These are phyloP conservation scores for Heptranchias perlo DNA, from an alignment of 2,113 vertebrate genomes.

Conservation along the genomic window DNA sequence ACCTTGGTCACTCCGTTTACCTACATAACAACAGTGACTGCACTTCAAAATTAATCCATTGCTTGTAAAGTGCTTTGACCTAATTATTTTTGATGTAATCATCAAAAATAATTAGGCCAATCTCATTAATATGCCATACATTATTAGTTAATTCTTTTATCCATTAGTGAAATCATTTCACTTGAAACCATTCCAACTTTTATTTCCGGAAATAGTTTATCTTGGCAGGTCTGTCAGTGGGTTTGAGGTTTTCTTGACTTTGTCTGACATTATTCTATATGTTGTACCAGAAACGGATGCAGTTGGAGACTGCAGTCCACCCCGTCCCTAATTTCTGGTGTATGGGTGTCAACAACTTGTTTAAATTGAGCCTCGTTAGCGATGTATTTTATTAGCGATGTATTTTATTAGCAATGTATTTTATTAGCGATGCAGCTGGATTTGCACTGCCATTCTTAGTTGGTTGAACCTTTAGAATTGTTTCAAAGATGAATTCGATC, in stretches of 20 bases:
- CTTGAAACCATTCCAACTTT: neutral
- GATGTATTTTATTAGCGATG: neutral
- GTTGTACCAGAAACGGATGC: neutral
- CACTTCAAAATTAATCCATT: neutral
- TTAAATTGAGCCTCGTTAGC: neutral
- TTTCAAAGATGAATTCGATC: neutral
- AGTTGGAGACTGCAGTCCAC: neutral
- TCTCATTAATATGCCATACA: neutral
- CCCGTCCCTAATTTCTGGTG: neutral
- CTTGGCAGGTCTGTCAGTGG: neutral
- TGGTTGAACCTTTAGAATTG: neutral
- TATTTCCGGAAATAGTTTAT: neutral
- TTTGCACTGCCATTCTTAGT: neutral
- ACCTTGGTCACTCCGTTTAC: neutral
- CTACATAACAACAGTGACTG: neutral
- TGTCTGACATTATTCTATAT: neutral
- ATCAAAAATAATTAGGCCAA: slow-evolving; percentile 7
- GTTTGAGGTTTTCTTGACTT: neutral
- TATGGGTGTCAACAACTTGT: neutral
- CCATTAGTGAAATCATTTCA: neutral
- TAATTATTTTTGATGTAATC: neutral
- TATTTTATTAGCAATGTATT: neutral
- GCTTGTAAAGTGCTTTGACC: neutral
- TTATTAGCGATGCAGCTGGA: neutral
- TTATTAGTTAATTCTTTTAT: neutral